These are phyloP conservation scores for Oreocharis arfaki DNA, from an alignment of 2,113 vertebrate genomes.

Conservation along the genomic window DNA sequence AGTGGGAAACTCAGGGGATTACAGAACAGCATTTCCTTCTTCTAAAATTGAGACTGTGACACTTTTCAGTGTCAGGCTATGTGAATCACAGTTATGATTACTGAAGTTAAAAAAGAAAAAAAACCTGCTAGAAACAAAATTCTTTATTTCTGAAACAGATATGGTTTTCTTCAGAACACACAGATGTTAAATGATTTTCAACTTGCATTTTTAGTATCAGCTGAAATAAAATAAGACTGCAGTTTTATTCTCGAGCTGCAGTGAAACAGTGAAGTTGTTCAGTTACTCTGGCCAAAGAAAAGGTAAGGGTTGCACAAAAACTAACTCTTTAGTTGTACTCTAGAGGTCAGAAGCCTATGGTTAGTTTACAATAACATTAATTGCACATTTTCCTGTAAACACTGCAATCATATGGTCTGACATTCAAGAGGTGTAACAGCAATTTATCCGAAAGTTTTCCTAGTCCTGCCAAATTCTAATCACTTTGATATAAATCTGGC, in stretches of 20 bases:
- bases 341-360: neutral
- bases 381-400: conserved; percentile 6
- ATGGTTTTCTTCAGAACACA: conserved; percentile 6
- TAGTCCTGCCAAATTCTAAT: neutral
- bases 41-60: neutral
- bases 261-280: neutral
- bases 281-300: neutral
- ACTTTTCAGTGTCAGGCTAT: neutral
- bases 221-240: neutral
- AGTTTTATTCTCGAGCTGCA: neutral
- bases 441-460: neutral
- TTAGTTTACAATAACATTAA: neutral
- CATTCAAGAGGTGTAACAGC: neutral
- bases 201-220: neutral
- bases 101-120: conserved; percentile 12
- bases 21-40: neutral
- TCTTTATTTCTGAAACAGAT: conserved; percentile 12
- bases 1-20: neutral
- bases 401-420: neutral
- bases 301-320: neutral
- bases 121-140: conserved; percentile 1
- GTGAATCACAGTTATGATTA: conserved; percentile 23
- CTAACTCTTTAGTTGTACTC: neutral
- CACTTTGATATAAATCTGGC: neutral
- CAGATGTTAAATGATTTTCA: conserved; percentile 19